Conservation (phyloP, 1,140 invertebrate species). For the Drosophila tani region DNA sequence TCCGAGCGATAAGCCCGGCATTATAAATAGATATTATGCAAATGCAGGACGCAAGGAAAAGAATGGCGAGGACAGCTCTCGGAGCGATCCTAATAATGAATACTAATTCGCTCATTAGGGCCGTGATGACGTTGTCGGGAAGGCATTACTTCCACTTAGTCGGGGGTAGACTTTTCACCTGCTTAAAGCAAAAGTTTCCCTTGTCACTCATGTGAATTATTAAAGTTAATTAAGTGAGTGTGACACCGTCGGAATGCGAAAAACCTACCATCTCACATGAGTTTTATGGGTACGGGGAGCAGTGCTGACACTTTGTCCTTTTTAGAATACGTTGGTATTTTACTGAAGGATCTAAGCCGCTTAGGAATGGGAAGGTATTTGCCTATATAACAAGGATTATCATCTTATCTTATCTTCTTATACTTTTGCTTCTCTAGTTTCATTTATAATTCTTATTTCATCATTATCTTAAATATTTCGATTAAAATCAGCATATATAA, state of each 20-base stretch:
- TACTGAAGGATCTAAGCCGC: too few species aligned
- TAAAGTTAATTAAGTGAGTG: conserved; percentile 80
- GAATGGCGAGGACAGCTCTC: conserved; percentile 9
- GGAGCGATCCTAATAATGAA: conserved; percentile 76
- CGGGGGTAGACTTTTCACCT: conserved; percentile 24
- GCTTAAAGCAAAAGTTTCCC: conserved; percentile 59
- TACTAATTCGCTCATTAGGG: conserved; percentile 81
- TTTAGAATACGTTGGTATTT: neutral
- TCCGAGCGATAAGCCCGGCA: conserved; percentile 30
- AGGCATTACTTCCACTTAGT: conserved; percentile 66
- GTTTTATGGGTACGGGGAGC: conserved; percentile 30
- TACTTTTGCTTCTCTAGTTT: too few species aligned
- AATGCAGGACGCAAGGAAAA: conserved; percentile 40
- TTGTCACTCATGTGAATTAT: conserved; percentile 68
- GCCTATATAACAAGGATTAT: too few species aligned
- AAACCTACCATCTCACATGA: conserved; percentile 49
- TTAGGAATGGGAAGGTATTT: too few species aligned
- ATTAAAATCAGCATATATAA: too few species aligned
- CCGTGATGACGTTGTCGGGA: conserved; percentile 57
- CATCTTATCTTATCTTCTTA: too few species aligned
- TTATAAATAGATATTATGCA: conserved; percentile 57
- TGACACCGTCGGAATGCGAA: conserved; percentile 51
- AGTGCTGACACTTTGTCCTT: conserved; percentile 7
- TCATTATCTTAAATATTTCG: too few species aligned
- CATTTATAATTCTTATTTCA: too few species aligned